These are phyloP conservation scores for Perodicticus potto DNA, from an alignment of 2,797 vertebrate genomes.

Conservation along the genomic window DNA sequence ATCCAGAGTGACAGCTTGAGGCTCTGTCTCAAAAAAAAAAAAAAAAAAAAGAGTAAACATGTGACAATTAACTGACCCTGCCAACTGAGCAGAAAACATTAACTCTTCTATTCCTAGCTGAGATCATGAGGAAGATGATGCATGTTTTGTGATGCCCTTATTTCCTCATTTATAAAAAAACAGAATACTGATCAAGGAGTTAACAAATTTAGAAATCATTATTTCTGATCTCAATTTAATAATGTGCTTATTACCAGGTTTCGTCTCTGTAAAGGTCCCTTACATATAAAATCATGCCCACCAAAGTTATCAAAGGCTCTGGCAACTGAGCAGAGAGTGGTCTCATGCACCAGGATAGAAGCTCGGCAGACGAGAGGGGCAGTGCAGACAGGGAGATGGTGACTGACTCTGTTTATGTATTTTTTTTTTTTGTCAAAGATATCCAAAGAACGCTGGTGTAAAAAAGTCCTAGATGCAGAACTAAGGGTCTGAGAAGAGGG, in stretches of 20 bases:
- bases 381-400: too few species aligned
- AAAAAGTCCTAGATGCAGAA: neutral
- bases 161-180: constrained; percentile 24
- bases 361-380: neutral
- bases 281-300: neutral
- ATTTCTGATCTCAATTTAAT: neutral
- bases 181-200: neutral
- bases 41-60: neutral
- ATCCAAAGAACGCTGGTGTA: neutral
- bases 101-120: neutral
- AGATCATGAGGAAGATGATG: neutral
- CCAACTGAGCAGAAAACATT: neutral
- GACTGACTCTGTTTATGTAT: neutral
- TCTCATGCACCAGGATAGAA: neutral
- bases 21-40: too few species aligned
- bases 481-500: neutral
- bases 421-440: neutral
- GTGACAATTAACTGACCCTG: neutral
- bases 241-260: neutral
- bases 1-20: too few species aligned
- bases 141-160: neutral
- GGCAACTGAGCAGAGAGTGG: too few species aligned
- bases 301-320: neutral
- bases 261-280: neutral
- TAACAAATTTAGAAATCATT: neutral